phyloP scores from a whole-genome alignment of 2,888 invertebrate genomes.

The Acrobasis repandana region DNA sequence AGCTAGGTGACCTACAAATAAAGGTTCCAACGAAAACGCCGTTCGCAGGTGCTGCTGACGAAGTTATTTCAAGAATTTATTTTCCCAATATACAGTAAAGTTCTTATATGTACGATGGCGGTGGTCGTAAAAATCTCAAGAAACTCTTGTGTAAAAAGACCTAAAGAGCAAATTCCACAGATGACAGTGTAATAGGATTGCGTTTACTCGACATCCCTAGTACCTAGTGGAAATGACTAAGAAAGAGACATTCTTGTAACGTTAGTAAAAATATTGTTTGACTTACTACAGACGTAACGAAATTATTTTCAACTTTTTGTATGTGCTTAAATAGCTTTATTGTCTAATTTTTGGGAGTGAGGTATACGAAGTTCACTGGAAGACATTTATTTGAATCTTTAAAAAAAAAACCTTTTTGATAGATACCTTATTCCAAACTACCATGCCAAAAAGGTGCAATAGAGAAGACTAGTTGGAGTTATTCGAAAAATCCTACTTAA shows the following conservation, averaged over 20 bases:
- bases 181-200: not conserved
- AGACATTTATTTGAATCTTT: too few relatives aligned
- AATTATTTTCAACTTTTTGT: too few relatives aligned
- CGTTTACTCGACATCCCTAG: not conserved
- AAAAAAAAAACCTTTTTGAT: too few relatives aligned
- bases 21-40: not conserved
- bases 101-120: conserved; percentile 4
- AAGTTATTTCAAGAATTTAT: conserved; percentile 9
- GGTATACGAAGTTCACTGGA: too few relatives aligned
- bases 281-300: too few relatives aligned
- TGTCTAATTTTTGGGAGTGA: too few relatives aligned
- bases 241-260: not conserved
- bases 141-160: conserved; percentile 5
- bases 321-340: too few relatives aligned
- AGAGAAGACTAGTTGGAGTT: too few relatives aligned
- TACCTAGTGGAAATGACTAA: not conserved
- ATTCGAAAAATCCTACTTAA: too few relatives aligned
- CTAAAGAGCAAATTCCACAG: not conserved
- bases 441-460: too few relatives aligned
- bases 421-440: too few relatives aligned
- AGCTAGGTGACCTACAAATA: not conserved
- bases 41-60: not conserved
- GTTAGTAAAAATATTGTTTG: too few relatives aligned
- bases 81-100: conserved; percentile 21
- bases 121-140: conserved; percentile 8